phyloP scores from a whole-genome alignment of 2,113 vertebrate species.

The Ceyx cyanopectus region DNA sequence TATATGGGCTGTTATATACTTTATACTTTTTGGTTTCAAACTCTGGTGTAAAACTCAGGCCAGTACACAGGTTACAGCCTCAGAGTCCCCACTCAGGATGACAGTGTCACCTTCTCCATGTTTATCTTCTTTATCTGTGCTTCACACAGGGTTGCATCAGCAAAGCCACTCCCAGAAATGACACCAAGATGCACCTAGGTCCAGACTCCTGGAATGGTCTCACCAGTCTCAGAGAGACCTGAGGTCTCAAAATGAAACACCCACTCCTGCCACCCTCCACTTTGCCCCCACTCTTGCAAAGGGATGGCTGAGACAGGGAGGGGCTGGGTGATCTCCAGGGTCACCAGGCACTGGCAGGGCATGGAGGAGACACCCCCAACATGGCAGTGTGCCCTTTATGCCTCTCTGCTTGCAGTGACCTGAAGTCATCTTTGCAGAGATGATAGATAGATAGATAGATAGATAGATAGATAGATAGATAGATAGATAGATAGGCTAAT shows the following conservation, averaged over 20 bases:
- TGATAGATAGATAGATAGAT: too few species aligned
- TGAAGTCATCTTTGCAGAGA: not conserved
- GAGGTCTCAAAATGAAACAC: not conserved
- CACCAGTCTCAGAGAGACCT: not conserved
- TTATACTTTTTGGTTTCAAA: not conserved
- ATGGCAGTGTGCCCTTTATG: not conserved
- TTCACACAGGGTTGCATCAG: accelerated
- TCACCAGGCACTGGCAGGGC: not conserved
- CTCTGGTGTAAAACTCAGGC: not conserved
- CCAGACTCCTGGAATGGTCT: not conserved
- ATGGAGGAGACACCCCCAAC: not conserved
- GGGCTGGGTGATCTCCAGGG: not conserved
- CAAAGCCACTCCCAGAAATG: not conserved
- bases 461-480: too few species aligned
- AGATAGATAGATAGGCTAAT: too few species aligned
- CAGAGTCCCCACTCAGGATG: not conserved
- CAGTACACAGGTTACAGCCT: not conserved
- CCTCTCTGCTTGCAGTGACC: not conserved
- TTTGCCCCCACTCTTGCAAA: not conserved
- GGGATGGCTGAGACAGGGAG: not conserved
- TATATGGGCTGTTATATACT: too few species aligned
- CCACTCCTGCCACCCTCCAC: not conserved
- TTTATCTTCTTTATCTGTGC: not conserved
- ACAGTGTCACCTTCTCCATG: not conserved
- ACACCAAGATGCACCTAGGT: accelerated